Evolutionary conservation across 2,888 invertebrate genomes (phyloP), one percentile per base, ranked within the genome.

Genomic region (Drosophila sordidula): DNA sequence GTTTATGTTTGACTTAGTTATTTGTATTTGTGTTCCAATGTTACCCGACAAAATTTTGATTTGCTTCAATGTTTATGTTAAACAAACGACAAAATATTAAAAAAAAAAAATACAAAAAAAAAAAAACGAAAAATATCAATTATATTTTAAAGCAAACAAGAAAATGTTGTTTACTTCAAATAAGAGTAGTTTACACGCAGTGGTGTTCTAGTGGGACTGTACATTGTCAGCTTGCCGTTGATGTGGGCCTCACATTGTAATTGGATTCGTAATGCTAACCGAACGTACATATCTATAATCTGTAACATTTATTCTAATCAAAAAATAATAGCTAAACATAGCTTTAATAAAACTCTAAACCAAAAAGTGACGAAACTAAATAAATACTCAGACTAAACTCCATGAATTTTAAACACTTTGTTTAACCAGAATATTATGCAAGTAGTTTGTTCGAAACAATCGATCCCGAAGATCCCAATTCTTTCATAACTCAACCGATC

Each of bases 181-280:
- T 91, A 92, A 92, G 92, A 92, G 92, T 92, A 92, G 90, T 91
- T 92, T 91, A 92, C 91, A 91, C 90, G 92, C 91, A 91, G 91
- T 92, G 92, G 92, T 78, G 70, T 77, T 92, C 92, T 92, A 91
- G 92, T 90, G 92, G 92, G 92, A 92, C 90, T 91, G 92, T 92
- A 92, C 92, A 92, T 90, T 91, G 93, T 93, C 94, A 94, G 94
- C 94, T 94, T 94, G 94, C 94, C 94, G 94, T 94, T 94, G 94
- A 94, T 94, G 94, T 94, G 93, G 94, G 93, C 94, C 94, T 91
- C 89, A 92, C 91, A 84, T 90, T 90, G 90, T 90, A 84, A 88
- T 80, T 88, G 89, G 81, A 84, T 81, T 81, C 78, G 85, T 78
- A 82, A 75, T 82, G 84, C 87, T 85, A 86, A 78, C 70, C 69